Conservation (phyloP, 2,113 vertebrate species). For the Cariama cristata region DNA sequence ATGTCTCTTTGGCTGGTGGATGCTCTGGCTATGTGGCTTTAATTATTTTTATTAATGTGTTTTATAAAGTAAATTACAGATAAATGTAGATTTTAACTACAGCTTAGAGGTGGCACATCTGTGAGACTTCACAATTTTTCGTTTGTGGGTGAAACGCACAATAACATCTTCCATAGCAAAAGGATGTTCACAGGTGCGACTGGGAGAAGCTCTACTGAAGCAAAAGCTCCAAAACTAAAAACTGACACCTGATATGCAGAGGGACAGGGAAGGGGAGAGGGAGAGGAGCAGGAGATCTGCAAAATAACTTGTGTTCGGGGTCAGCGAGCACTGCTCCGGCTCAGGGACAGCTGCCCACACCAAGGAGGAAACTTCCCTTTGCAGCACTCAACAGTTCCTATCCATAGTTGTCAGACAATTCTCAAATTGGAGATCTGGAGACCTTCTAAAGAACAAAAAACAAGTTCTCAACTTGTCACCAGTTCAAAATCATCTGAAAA, state of each 20-base stretch:
- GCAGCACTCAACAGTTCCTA: neutral
- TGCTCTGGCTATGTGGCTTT: conserved; percentile 44
- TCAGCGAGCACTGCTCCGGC: neutral
- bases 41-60: conserved; percentile 63
- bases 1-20: conserved; percentile 59
- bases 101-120: neutral
- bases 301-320: neutral
- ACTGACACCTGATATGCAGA: neutral
- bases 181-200: neutral
- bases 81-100: conserved; percentile 41
- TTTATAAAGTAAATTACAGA: conserved; percentile 55
- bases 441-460: neutral
- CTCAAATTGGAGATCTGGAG: neutral
- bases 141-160: neutral
- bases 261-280: neutral
- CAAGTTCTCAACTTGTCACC: neutral
- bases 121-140: neutral
- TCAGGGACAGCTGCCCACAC: neutral
- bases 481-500: neutral
- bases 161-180: neutral
- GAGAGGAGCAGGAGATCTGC: neutral
- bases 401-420: neutral
- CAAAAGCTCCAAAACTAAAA: neutral
- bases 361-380: neutral
- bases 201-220: neutral